Percentiles rank a stretch among this genome's conserved stretches.
These are phyloP conservation scores for Heliconius sara DNA, from an alignment of 2,888 invertebrate genomes.

Conservation along the genomic window DNA sequence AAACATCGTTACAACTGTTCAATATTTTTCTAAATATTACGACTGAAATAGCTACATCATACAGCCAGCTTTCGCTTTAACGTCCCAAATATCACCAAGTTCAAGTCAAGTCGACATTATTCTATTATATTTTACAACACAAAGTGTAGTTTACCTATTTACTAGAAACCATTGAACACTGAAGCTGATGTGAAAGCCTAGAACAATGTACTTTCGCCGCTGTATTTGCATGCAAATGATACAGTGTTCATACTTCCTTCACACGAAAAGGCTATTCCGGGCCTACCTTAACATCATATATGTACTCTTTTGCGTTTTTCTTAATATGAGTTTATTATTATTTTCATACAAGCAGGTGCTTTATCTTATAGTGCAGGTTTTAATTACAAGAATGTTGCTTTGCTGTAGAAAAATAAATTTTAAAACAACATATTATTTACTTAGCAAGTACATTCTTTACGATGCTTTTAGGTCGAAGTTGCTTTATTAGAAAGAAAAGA, in stretches of 20 bases:
- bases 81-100: background rate
- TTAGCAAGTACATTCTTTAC: no score
- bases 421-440: no score
- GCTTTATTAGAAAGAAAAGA: background rate
- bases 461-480: background rate
- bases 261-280: conserved; percentile 49
- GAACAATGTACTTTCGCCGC: conserved; percentile 68
- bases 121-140: conserved; percentile 6
- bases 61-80: background rate
- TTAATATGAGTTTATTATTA: conserved; percentile 6
- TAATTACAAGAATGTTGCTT: no score
- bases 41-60: background rate
- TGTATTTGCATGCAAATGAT: conserved; percentile 63
- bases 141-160: conserved; percentile 55
- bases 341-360: no score
- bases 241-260: conserved; percentile 52
- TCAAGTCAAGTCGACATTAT: conserved; percentile 3
- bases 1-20: background rate
- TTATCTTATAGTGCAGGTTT: no score
- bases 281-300: conserved; percentile 40
- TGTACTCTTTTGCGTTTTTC: conserved; percentile 18
- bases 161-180: conserved; percentile 59
- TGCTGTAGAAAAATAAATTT: no score
- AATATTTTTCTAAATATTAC: background rate
- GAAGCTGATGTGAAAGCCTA: conserved; percentile 67